Evolutionary conservation across 2,888 invertebrate genomes (phyloP).

Genomic region (Noctua pronuba): DNA sequence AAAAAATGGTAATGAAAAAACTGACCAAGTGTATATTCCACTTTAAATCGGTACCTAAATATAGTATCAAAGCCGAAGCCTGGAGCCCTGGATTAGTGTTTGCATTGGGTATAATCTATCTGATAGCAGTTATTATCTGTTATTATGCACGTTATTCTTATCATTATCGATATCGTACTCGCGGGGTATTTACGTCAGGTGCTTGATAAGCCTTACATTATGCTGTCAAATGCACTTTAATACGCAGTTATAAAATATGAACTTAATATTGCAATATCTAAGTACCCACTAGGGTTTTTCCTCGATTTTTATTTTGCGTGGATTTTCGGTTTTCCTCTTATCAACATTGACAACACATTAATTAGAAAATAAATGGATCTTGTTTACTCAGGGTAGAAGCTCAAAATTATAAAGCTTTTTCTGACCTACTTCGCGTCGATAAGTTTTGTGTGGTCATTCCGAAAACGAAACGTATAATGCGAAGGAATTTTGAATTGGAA

Average conservation of each 20-base stretch:
- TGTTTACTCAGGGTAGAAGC: neutral
- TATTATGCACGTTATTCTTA: conserved; percentile 42
- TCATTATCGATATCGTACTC: conserved; percentile 13
- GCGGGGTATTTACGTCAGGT: conserved; percentile 23
- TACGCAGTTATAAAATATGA: conserved; percentile 2
- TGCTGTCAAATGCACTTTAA: conserved; percentile 43
- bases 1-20: too few species aligned
- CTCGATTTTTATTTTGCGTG: neutral
- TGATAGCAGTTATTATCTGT: conserved; percentile 45
- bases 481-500: too few species aligned
- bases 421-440: neutral
- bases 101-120: conserved; percentile 22
- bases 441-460: too few species aligned
- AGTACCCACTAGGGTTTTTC: neutral
- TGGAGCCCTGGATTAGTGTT: conserved; percentile 12
- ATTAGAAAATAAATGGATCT: neutral
- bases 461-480: too few species aligned
- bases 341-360: neutral
- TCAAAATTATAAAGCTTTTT: neutral
- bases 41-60: neutral
- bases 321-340: neutral
- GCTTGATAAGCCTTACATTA: conserved; percentile 36
- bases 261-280: neutral
- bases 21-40: neutral
- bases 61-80: neutral